Conservation (phyloP, 2,113 vertebrate genomes). For the Lucifuga dentata region DNA sequence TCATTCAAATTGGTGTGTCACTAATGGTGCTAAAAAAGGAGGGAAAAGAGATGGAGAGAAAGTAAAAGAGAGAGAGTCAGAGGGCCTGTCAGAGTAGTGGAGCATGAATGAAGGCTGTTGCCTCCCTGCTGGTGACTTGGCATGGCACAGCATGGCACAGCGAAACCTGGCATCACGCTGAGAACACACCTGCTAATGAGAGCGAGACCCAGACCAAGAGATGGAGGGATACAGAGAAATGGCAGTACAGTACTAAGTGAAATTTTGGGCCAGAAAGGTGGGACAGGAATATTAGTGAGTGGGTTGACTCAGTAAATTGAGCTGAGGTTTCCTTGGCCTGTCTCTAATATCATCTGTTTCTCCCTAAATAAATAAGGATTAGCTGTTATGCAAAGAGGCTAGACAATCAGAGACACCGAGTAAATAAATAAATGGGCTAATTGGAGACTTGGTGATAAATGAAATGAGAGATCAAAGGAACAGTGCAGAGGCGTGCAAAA, state of each 20-base stretch:
- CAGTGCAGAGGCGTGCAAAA: constrained; percentile 25
- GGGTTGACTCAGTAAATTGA: too few relatives aligned
- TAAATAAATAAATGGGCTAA: not conserved
- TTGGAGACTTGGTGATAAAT: not conserved
- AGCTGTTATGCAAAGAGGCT: not conserved
- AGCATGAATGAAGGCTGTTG: constrained; percentile 68
- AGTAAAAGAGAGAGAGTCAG: constrained; percentile 2
- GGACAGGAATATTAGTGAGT: not conserved
- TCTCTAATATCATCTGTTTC: too few relatives aligned
- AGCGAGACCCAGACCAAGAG: constrained; percentile 5
- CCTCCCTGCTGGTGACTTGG: constrained; percentile 56
- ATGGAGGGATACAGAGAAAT: constrained; percentile 9
- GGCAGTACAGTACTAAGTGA: constrained; percentile 5
- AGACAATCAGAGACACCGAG: not conserved
- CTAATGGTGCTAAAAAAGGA: not conserved
- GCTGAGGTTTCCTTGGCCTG: not conserved
- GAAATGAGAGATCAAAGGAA: constrained; percentile 26
- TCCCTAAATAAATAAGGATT: constrained; percentile 1
- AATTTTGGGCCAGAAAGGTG: constrained; percentile 8
- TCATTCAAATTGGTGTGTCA: constrained; percentile 2
- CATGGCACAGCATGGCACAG: constrained; percentile 56
- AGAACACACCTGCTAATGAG: constrained; percentile 70
- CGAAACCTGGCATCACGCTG: constrained; percentile 64
- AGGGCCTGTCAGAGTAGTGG: constrained; percentile 38
- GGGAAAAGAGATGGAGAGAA: constrained; percentile 1